Evolutionary conservation across 2,797 vertebrate genomes (phyloP).

Genomic region (Oreochromis mossambicus): DNA sequence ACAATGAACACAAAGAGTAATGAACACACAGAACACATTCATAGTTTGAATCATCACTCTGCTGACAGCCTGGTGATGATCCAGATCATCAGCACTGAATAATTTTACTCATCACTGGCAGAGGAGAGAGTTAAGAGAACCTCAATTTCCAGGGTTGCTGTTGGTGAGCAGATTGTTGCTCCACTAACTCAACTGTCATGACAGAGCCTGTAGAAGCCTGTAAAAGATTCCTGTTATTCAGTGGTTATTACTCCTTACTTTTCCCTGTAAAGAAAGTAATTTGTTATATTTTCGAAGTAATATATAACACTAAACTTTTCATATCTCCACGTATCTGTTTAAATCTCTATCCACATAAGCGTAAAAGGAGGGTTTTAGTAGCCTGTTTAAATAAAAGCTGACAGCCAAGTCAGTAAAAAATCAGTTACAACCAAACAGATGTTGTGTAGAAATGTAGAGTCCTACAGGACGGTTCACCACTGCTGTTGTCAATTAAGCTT

Average conservation of each 20-base stretch:
- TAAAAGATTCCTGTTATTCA: background rate
- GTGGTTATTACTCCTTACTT: background rate
- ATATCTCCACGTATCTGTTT: background rate
- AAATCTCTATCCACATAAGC: background rate
- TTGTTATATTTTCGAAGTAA: background rate
- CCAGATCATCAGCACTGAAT: background rate
- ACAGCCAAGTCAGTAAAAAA: background rate
- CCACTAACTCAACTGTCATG: accelerated
- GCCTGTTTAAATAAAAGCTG: background rate
- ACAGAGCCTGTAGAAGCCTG: background rate
- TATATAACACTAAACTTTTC: background rate
- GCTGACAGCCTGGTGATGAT: background rate
- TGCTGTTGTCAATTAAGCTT: background rate
- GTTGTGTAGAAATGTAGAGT: accelerated
- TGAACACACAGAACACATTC: background rate
- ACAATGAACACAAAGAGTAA: background rate
- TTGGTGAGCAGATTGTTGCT: background rate
- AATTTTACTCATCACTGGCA: background rate
- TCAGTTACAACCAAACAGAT: background rate
- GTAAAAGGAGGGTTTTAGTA: background rate
- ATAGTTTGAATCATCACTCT: background rate
- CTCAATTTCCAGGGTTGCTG: background rate
- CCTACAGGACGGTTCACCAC: background rate
- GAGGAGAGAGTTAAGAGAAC: background rate
- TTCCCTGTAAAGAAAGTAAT: background rate